These are phyloP conservation scores for Phainopepla nitens DNA, from an alignment of 2,113 vertebrate genomes.

Conservation along the genomic window DNA sequence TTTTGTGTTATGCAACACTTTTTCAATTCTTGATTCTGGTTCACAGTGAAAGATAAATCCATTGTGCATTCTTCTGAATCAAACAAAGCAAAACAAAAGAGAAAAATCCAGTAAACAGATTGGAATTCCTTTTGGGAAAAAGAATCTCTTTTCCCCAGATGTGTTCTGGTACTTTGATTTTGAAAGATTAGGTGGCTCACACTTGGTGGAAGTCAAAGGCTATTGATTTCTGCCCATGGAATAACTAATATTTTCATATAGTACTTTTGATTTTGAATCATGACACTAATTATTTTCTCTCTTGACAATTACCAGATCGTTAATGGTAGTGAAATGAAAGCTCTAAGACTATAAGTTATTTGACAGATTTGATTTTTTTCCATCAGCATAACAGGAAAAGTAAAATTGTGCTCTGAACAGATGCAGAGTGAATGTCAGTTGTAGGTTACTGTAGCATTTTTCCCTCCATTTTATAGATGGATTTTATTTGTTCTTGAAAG, in stretches of 20 bases:
- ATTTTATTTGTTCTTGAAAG: neutral
- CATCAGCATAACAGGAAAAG: neutral
- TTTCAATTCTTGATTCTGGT: neutral
- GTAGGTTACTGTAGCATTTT: neutral
- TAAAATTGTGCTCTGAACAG: neutral
- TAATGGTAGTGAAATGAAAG: neutral
- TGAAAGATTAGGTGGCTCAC: neutral
- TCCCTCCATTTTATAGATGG: neutral
- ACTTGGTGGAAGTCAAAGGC: neutral
- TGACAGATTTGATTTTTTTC: neutral
- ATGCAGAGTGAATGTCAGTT: neutral
- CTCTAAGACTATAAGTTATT: neutral
- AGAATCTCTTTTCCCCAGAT: neutral
- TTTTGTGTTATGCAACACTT: neutral
- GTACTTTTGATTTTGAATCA: neutral
- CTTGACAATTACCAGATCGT: neutral
- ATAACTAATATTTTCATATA: neutral
- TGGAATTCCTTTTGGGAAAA: neutral
- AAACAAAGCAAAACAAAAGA: neutral
- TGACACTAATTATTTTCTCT: neutral
- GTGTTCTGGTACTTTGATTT: neutral
- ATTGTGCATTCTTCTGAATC: neutral
- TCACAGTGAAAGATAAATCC: neutral
- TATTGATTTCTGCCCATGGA: neutral
- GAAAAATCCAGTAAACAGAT: neutral